Conservation (phyloP, 2,888 invertebrate genomes). For the Invenusta paracnida region DNA sequence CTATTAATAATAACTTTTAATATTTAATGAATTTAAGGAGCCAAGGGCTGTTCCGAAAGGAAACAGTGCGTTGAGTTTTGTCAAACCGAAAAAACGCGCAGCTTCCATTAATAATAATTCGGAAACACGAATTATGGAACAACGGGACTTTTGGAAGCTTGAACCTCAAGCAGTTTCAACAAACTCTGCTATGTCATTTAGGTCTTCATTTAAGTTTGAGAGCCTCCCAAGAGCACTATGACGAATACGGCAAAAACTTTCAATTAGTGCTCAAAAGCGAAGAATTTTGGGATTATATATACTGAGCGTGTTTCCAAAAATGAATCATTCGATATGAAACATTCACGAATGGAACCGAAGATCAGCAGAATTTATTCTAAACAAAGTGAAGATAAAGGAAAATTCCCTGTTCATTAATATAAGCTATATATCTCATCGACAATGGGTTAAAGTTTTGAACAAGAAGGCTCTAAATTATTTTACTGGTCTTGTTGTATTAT, state of each 20-base stretch:
- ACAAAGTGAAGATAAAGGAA: neutral
- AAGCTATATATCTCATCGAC: neutral
- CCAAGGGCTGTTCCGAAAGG: neutral
- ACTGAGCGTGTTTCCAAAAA: neutral
- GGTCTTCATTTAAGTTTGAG: constrained; percentile 14
- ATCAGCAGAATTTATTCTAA: neutral
- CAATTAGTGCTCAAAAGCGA: neutral
- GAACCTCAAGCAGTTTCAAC: neutral
- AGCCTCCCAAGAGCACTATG: constrained; percentile 3
- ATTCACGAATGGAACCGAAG: constrained; percentile 2
- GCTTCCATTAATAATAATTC: neutral
- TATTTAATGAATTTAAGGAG: neutral
- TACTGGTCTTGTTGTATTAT: neutral
- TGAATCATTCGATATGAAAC: constrained; percentile 3
- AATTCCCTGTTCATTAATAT: neutral
- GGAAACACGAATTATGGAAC: neutral
- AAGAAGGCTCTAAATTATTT: neutral
- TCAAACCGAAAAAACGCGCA: neutral
- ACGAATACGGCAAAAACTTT: neutral
- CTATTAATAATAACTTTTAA: neutral
- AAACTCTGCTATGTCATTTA: neutral
- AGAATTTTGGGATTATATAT: neutral
- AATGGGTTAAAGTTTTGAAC: neutral
- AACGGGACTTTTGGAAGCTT: neutral
- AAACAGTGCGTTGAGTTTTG: neutral